These are phyloP conservation scores for Chunga burmeisteri DNA, from an alignment of 2,113 vertebrate species.

Conservation along the genomic window DNA sequence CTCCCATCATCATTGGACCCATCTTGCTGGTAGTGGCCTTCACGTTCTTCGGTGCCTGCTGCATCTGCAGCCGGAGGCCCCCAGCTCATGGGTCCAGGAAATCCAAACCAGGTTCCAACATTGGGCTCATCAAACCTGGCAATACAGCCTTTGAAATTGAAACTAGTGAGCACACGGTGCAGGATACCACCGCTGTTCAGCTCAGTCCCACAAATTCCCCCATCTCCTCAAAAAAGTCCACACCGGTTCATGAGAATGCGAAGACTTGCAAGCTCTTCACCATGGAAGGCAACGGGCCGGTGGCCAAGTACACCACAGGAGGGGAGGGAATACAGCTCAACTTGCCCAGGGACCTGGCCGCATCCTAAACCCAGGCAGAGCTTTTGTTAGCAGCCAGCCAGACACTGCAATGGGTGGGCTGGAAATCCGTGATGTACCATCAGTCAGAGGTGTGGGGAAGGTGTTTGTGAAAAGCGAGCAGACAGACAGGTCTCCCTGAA, in stretches of 20 bases:
- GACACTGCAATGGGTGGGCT: neutral
- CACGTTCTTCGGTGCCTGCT: constrained; percentile 87
- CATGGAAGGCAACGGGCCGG: constrained; percentile 69
- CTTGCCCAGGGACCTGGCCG: constrained; percentile 70
- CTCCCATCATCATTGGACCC: constrained; percentile 89
- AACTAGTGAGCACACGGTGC: constrained; percentile 91
- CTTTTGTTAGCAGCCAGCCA: constrained; percentile 16
- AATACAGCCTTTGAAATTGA: constrained; percentile 89
- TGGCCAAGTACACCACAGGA: constrained; percentile 53
- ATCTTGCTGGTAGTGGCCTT: constrained; percentile 86
- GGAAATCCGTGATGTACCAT: neutral
- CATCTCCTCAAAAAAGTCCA: constrained; percentile 82
- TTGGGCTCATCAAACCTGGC: constrained; percentile 80
- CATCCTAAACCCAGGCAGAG: constrained; percentile 52
- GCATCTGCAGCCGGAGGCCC: constrained; percentile 82
- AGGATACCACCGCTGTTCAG: constrained; percentile 92
- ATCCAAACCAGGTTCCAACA: constrained; percentile 71
- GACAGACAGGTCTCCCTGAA: neutral
- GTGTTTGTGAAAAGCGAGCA: neutral
- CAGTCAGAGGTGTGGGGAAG: neutral
- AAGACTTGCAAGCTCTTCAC: constrained; percentile 68
- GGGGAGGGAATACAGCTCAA: constrained; percentile 69
- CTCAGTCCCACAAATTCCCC: constrained; percentile 90
- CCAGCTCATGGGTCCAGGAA: constrained; percentile 58
- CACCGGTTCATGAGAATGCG: constrained; percentile 60